These are phyloP conservation scores for Picus viridis DNA, from an alignment of 2,797 vertebrate genomes.

Conservation along the genomic window DNA sequence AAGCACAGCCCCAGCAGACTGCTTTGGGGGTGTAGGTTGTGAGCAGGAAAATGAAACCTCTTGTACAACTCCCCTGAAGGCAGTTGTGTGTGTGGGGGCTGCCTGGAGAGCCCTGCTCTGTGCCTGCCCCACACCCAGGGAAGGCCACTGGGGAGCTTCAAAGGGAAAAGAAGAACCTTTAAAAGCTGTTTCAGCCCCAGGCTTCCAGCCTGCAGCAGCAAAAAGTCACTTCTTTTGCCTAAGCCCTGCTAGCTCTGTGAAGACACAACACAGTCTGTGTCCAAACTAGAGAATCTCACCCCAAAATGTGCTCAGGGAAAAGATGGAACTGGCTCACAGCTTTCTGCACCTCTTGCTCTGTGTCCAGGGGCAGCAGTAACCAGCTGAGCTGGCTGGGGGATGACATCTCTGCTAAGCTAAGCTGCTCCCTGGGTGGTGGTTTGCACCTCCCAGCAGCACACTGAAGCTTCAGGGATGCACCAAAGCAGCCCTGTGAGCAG, in stretches of 20 bases:
- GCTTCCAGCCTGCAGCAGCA: neutral
- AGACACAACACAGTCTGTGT: neutral
- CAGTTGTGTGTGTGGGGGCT: neutral
- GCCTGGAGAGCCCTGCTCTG: neutral
- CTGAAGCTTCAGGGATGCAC: neutral
- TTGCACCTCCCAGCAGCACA: neutral
- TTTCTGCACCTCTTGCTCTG: neutral
- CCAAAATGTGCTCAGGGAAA: neutral
- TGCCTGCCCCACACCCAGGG: neutral
- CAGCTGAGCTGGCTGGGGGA: neutral
- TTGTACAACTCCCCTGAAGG: neutral
- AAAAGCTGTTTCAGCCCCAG: neutral
- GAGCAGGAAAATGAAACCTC: neutral
- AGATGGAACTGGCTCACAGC: neutral
- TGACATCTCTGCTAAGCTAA: neutral
- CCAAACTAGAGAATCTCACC: neutral
- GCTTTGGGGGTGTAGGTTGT: neutral
- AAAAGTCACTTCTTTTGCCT: neutral
- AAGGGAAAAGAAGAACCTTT: neutral
- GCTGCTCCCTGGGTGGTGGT: neutral
- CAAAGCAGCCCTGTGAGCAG: neutral
- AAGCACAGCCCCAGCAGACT: neutral
- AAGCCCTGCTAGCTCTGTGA: neutral
- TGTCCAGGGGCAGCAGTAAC: neutral
- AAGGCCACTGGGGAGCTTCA: rapidly evolving